phyloP scores from a whole-genome alignment of 2,113 vertebrate genomes.

The Indicator maculatus region DNA sequence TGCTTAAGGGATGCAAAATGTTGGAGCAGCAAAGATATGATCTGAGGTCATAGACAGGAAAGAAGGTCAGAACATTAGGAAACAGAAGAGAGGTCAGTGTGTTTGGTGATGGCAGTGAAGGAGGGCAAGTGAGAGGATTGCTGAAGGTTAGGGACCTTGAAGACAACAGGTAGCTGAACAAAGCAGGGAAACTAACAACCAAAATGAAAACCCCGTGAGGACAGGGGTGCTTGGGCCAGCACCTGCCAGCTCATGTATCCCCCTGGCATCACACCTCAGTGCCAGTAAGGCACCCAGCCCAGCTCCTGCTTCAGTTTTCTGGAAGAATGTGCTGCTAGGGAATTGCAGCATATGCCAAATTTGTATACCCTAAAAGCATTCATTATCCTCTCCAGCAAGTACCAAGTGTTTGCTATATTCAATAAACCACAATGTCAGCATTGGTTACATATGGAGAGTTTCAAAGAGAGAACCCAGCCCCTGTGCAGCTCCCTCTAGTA shows the following conservation, averaged over 20 bases:
- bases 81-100: not conserved
- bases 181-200: not conserved
- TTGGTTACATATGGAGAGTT: not conserved
- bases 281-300: not conserved
- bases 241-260: not conserved
- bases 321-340: not conserved
- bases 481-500: not conserved
- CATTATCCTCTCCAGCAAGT: not conserved
- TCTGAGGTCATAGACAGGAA: not conserved
- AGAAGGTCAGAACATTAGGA: not conserved
- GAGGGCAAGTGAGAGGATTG: not conserved
- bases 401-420: not conserved
- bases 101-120: not conserved
- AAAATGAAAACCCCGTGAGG: not conserved
- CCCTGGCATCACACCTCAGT: not conserved
- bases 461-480: not conserved
- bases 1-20: not conserved
- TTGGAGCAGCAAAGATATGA: not conserved
- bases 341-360: not conserved
- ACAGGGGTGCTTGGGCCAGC: not conserved
- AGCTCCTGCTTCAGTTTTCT: not conserved
- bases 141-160: not conserved
- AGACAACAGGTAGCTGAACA: not conserved
- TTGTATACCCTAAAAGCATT: not conserved
- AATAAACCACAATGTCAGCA: not conserved